These are phyloP conservation scores for Microtus pennsylvanicus DNA, from an alignment of 2,113 vertebrate genomes.

Conservation along the genomic window DNA sequence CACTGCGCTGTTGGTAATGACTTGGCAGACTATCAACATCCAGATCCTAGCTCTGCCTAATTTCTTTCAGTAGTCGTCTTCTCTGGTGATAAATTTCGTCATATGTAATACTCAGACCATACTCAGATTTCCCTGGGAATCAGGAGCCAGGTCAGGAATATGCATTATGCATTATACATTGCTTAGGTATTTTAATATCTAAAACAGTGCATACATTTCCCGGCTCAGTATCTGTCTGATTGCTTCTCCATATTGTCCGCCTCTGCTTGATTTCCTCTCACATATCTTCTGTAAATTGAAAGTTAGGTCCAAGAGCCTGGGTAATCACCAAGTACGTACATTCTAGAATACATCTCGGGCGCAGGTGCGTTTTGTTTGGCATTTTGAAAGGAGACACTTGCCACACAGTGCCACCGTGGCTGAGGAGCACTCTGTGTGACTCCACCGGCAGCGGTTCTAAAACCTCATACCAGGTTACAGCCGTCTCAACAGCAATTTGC, in stretches of 20 bases:
- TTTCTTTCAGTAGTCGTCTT: slow-evolving; percentile 25
- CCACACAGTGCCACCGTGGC: not conserved
- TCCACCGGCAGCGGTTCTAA: not conserved
- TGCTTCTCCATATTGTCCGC: not conserved
- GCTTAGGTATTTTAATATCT: slow-evolving; percentile 44
- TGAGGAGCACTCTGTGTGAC: not conserved
- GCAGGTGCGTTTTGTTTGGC: not conserved
- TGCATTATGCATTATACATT: not conserved
- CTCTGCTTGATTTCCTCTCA: not conserved
- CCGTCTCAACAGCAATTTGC: not conserved
- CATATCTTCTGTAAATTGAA: slow-evolving; percentile 9
- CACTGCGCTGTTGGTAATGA: not conserved
- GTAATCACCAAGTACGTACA: not conserved
- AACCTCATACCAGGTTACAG: not conserved
- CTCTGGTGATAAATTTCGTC: not conserved
- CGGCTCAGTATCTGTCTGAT: not conserved
- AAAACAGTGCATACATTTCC: slow-evolving; percentile 32
- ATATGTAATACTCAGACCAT: not conserved
- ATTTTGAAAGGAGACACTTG: not conserved
- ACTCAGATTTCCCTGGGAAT: not conserved
- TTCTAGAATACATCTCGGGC: not conserved
- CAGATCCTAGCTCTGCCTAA: not conserved
- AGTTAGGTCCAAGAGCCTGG: not conserved
- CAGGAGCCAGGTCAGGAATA: not conserved
- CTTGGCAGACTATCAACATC: not conserved